These are phyloP conservation scores for Luscinia luscinia DNA, from an alignment of 2,797 vertebrate species.

Conservation along the genomic window DNA sequence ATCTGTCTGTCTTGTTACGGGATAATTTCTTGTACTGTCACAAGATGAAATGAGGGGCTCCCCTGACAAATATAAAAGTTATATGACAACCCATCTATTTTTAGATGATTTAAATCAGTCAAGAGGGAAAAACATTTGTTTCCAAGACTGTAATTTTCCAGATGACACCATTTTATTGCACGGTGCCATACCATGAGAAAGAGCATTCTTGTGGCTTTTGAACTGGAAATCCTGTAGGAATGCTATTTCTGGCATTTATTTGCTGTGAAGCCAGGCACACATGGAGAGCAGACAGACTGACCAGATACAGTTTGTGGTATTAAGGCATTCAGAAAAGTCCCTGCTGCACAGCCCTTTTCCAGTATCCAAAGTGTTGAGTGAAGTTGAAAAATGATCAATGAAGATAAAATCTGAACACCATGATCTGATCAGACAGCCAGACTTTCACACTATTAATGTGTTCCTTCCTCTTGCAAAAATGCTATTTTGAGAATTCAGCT, in stretches of 20 bases:
- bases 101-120: constrained; percentile 72
- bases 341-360: constrained; percentile 32
- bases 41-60: constrained; percentile 56
- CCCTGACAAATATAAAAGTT: constrained; percentile 56
- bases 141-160: constrained; percentile 79
- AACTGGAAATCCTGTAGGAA: constrained; percentile 77
- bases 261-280: constrained; percentile 69
- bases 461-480: constrained; percentile 42
- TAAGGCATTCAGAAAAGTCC: constrained; percentile 64
- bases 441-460: constrained; percentile 32
- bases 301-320: constrained; percentile 73
- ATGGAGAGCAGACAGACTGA: constrained; percentile 69
- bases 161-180: constrained; percentile 77
- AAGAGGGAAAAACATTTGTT: constrained; percentile 67
- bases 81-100: constrained; percentile 73
- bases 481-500: constrained; percentile 18
- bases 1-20: constrained; percentile 25
- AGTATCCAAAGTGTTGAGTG: constrained; percentile 51
- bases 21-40: constrained; percentile 30
- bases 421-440: constrained; percentile 53
- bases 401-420: constrained; percentile 49
- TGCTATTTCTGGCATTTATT: constrained; percentile 77
- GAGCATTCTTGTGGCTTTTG: constrained; percentile 79
- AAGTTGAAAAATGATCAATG: constrained; percentile 56
- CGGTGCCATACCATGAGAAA: constrained; percentile 76